Conservation (phyloP, 64 coral and sea anemone genomes). For the Montipora foliosa region DNA sequence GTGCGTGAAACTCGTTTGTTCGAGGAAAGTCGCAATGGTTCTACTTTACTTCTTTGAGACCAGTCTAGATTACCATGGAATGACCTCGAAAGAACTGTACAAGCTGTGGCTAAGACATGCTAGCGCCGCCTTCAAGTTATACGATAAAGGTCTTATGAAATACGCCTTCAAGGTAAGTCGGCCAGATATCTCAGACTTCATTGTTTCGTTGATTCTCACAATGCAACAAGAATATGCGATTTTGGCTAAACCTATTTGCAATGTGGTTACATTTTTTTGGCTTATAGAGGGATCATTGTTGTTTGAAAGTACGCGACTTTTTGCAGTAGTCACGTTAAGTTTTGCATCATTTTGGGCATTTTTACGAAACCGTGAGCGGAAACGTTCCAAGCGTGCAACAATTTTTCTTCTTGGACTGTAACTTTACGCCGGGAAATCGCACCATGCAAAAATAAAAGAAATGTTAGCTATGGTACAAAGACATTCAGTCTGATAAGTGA, state of each 20-base stretch:
- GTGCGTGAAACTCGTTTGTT: background rate
- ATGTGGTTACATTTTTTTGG: background rate
- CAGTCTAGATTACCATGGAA: constrained; percentile 16
- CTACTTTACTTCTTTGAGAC: constrained; percentile 35
- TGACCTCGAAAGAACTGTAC: constrained; percentile 26
- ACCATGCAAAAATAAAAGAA: background rate
- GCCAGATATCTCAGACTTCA: background rate
- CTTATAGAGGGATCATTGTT: background rate
- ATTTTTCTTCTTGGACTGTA: background rate
- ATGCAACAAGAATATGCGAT: background rate
- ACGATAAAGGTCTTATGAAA: constrained; percentile 23
- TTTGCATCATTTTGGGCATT: background rate
- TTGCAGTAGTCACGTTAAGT: background rate
- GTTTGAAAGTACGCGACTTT: background rate
- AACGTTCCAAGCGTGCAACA: background rate
- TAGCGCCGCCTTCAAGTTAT: background rate
- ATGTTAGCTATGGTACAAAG: background rate
- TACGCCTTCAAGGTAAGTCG: constrained; percentile 37
- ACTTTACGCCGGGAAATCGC: background rate
- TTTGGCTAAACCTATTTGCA: background rate
- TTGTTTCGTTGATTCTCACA: background rate
- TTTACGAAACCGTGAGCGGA: background rate
- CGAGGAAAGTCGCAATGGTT: background rate
- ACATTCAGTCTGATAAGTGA: background rate
- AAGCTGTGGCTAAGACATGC: constrained; percentile 28